Evolutionary conservation across 2,888 invertebrate species (phyloP).

Genomic region (Antitype chi): DNA sequence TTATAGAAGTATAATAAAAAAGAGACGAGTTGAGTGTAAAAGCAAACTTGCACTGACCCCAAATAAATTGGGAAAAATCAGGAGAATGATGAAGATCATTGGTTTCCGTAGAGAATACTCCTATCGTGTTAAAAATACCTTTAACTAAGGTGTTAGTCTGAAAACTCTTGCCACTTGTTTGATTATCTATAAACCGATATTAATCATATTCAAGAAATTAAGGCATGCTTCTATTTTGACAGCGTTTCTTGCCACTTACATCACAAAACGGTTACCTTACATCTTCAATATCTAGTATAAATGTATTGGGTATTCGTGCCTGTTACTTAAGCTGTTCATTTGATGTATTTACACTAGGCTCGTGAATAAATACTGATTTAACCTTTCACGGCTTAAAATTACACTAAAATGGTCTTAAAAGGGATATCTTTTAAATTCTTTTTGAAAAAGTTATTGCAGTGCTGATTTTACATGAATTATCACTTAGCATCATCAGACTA

Average conservation of each 20-base stretch:
- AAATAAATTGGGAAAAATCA: too few species aligned
- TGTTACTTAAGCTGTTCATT: not conserved
- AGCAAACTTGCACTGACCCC: too few species aligned
- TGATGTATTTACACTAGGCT: not conserved
- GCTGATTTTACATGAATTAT: not conserved
- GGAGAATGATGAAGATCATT: too few species aligned
- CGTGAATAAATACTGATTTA: not conserved
- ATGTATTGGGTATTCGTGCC: not conserved
- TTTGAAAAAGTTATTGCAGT: not conserved
- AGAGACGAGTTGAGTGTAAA: too few species aligned
- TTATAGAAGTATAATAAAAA: too few species aligned
- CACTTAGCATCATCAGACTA: too few species aligned
- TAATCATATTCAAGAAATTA: constrained; percentile 1
- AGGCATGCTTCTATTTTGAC: not conserved
- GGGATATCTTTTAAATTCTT: not conserved
- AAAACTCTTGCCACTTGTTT: not conserved
- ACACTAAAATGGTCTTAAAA: not conserved
- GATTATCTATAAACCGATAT: not conserved
- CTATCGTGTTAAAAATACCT: not conserved
- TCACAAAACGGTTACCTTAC: too few species aligned
- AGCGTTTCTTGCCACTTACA: too few species aligned
- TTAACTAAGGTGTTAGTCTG: not conserved
- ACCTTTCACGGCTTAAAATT: not conserved
- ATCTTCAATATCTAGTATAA: too few species aligned
- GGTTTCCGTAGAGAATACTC: not conserved